These are phyloP conservation scores for Pangasianodon gigas DNA, from an alignment of 2,113 vertebrate species.

Conservation along the genomic window DNA sequence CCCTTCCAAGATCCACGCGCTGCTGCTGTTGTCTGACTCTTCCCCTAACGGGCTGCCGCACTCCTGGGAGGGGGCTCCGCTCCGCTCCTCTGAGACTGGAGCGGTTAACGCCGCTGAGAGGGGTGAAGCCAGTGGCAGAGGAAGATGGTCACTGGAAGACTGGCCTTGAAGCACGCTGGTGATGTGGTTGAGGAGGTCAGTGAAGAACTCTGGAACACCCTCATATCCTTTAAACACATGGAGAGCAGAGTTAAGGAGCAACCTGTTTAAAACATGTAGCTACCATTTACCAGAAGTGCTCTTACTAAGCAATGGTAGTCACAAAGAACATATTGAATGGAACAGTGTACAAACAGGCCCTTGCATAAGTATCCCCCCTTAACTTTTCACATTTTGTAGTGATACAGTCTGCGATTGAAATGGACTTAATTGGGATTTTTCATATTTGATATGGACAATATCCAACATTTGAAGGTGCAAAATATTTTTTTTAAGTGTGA, in stretches of 20 bases:
- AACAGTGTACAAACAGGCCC: not conserved
- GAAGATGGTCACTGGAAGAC: slow-evolving; percentile 65
- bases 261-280: not conserved
- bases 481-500: not conserved
- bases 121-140: slow-evolving; percentile 59
- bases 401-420: not conserved
- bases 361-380: not conserved
- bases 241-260: not conserved
- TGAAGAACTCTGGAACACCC: slow-evolving; percentile 94
- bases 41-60: slow-evolving; percentile 79
- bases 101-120: slow-evolving; percentile 61
- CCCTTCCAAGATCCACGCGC: slow-evolving; percentile 82
- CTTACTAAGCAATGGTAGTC: not conserved
- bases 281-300: not conserved
- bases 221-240: slow-evolving; percentile 83
- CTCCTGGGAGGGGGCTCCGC: slow-evolving; percentile 72
- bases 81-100: slow-evolving; percentile 67
- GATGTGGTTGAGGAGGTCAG: slow-evolving; percentile 93
- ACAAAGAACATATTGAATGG: not conserved
- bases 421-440: not conserved
- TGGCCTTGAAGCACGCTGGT: slow-evolving; percentile 85
- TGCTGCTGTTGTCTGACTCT: slow-evolving; percentile 70
- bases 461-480: not conserved
- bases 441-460: not conserved
- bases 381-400: not conserved